Evolutionary conservation across 2,797 vertebrate species (phyloP).

Genomic region (Schizothorax lantsangensis): DNA sequence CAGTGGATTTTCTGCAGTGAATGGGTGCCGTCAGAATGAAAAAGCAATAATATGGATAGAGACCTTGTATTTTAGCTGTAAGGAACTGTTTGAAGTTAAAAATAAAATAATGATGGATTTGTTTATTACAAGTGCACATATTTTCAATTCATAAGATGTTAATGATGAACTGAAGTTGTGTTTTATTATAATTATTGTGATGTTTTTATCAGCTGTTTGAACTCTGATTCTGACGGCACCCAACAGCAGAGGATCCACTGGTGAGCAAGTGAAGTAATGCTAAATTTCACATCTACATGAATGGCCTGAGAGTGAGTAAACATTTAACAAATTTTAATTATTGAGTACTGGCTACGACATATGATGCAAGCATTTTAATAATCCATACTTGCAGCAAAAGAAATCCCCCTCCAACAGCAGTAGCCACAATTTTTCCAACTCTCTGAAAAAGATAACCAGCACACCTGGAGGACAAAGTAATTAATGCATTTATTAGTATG

Average conservation of each 20-base stretch:
- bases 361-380: conserved; percentile 3
- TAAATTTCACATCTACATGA: background rate
- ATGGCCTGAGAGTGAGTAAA: background rate
- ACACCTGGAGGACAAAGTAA: conserved; percentile 83
- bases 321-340: background rate
- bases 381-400: conserved; percentile 92
- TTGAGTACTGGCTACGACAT: background rate
- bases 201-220: background rate
- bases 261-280: background rate
- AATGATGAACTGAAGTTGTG: background rate
- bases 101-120: background rate
- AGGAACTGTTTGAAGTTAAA: background rate
- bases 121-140: background rate
- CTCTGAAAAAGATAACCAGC: conserved; percentile 98
- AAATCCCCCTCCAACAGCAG: conserved; percentile 95
- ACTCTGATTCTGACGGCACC: background rate
- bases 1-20: background rate
- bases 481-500: background rate
- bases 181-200: background rate
- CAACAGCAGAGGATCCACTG: background rate
- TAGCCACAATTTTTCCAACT: conserved; percentile 96
- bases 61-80: background rate
- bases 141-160: background rate
- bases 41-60: background rate
- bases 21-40: background rate